These are phyloP conservation scores for Grammomys surdaster DNA, from an alignment of 2,113 vertebrate species.

Conservation along the genomic window DNA sequence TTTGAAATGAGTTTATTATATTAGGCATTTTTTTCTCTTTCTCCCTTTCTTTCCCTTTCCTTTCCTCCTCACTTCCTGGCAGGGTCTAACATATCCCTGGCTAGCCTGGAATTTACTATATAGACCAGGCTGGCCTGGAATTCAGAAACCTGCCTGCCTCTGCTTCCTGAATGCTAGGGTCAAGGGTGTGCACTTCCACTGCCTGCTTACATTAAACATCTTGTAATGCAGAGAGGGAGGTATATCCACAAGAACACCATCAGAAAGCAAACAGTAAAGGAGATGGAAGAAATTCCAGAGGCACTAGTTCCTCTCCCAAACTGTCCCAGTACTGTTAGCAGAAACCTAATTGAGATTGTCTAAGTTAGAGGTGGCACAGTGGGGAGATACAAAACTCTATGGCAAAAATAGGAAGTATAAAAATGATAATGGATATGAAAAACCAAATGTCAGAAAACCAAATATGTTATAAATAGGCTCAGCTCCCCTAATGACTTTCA, in stretches of 20 bases:
- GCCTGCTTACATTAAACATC: conserved; percentile 13
- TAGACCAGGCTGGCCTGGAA: background rate
- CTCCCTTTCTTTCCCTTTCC: background rate
- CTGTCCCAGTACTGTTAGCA: background rate
- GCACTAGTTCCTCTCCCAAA: background rate
- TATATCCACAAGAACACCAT: background rate
- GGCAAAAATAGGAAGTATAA: background rate
- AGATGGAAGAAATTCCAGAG: background rate
- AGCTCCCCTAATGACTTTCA: background rate
- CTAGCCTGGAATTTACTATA: background rate
- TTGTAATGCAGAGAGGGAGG: background rate
- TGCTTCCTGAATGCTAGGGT: background rate
- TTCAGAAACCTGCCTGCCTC: background rate
- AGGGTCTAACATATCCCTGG: background rate
- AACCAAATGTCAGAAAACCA: background rate
- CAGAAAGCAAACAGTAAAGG: background rate
- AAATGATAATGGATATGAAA: conserved; percentile 1
- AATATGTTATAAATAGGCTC: background rate
- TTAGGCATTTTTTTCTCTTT: background rate
- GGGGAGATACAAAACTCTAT: background rate
- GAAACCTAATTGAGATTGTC: background rate
- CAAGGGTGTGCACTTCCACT: background rate
- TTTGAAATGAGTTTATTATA: background rate
- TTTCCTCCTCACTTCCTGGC: background rate
- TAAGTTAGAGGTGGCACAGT: background rate